Evolutionary conservation across 2,797 vertebrate genomes (phyloP).

Genomic region (Cichlasoma orientale): DNA sequence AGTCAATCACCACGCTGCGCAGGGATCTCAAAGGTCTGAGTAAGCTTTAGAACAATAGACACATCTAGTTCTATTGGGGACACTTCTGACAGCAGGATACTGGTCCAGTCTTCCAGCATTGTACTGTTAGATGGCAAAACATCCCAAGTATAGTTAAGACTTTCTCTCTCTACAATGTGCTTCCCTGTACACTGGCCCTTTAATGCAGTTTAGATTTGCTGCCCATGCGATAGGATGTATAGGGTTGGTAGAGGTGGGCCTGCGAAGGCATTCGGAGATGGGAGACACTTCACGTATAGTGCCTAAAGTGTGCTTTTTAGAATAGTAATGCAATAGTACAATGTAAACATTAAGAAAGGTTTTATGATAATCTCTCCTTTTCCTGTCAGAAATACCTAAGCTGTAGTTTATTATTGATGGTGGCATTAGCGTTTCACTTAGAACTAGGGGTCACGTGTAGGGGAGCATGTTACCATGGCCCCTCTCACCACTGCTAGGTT

Average conservation of each 20-base stretch:
- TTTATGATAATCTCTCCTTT: neutral
- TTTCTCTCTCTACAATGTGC: constrained; percentile 23
- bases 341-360: neutral
- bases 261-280: neutral
- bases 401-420: neutral
- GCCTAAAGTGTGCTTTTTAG: neutral
- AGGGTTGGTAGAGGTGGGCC: constrained; percentile 15
- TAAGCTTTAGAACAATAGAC: neutral
- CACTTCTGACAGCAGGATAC: neutral
- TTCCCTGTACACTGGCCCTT: constrained; percentile 12
- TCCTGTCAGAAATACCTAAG: neutral
- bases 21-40: neutral
- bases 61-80: constrained; percentile 4
- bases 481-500: constrained; percentile 32
- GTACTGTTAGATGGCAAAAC: constrained; percentile 3
- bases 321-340: neutral
- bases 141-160: constrained; percentile 16
- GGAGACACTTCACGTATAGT: neutral
- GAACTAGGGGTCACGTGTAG: constrained; percentile 21
- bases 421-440: constrained; percentile 20
- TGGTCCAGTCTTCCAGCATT: constrained; percentile 7
- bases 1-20: neutral
- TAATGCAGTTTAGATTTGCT: constrained; percentile 41
- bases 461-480: neutral
- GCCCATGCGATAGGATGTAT: constrained; percentile 41